These are phyloP conservation scores for Sebastes itinus DNA, from an alignment of 2,797 vertebrate species.

Conservation along the genomic window DNA sequence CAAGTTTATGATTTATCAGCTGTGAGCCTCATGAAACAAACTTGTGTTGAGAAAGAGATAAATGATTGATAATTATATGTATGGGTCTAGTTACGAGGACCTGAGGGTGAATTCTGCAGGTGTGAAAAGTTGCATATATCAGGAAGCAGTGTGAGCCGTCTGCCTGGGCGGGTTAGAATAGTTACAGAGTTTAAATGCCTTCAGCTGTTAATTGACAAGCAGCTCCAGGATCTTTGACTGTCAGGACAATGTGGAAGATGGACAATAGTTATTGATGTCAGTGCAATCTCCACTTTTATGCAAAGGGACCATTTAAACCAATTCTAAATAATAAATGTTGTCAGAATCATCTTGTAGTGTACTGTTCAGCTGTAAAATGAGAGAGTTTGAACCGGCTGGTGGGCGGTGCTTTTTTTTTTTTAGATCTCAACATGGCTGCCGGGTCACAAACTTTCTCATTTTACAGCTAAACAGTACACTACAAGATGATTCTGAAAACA, in stretches of 20 bases:
- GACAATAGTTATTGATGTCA: not conserved
- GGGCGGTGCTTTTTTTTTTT: no score
- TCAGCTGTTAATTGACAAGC: not conserved
- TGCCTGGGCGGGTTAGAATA: not conserved
- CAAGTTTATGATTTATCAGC: slow-evolving; percentile 39
- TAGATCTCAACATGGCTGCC: no score
- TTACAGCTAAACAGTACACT: no score
- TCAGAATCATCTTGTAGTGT: no score
- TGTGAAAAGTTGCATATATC: slow-evolving; percentile 5
- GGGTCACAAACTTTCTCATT: no score
- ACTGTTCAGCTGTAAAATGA: no score
- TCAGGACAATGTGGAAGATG: not conserved
- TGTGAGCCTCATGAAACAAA: slow-evolving; percentile 23
- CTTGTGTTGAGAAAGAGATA: slow-evolving; percentile 20
- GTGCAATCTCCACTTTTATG: not conserved
- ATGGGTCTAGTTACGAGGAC: not conserved
- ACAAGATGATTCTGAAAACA: no score
- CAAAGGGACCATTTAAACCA: not conserved
- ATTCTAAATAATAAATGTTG: not conserved
- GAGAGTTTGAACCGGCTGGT: no score
- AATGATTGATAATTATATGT: slow-evolving; percentile 37
- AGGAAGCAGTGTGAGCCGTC: not conserved
- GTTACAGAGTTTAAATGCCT: not conserved
- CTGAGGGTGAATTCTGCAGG: slow-evolving; percentile 26
- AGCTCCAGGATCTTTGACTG: not conserved